Evolutionary conservation across 1,140 invertebrate species (phyloP).

Genomic region (Drosophila virilis): DNA sequence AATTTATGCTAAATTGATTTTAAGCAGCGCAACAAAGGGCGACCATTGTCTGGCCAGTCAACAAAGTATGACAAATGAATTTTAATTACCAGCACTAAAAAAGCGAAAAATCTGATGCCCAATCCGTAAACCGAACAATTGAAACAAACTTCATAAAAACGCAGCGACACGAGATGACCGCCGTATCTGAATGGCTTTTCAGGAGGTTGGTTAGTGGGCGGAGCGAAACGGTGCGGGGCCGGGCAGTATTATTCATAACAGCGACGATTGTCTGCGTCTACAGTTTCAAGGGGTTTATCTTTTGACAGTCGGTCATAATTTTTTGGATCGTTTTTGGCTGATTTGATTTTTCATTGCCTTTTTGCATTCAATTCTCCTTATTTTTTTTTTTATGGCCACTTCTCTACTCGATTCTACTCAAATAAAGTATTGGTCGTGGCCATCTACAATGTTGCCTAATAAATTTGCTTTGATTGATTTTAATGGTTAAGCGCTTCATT

Average conservation of each 20-base stretch:
- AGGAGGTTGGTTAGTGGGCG: background rate
- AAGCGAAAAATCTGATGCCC: conserved; percentile 28
- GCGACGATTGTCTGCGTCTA: conserved; percentile 4
- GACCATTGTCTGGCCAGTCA: conserved; percentile 43
- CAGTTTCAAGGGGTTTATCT: conserved; percentile 67
- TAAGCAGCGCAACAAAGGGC: conserved; percentile 31
- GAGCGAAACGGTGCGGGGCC: background rate
- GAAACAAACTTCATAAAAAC: conserved; percentile 52
- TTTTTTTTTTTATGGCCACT: conserved; percentile 63
- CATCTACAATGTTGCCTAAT: conserved; percentile 72
- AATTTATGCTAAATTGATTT: conserved; percentile 78
- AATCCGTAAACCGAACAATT: conserved; percentile 39
- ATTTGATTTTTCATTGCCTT: conserved; percentile 78
- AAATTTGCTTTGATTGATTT: conserved; percentile 83
- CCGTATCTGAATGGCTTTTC: conserved; percentile 19
- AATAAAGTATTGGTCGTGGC: conserved; percentile 57
- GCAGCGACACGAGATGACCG: conserved; percentile 51
- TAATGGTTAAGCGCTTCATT: conserved; percentile 83
- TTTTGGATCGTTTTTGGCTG: conserved; percentile 71
- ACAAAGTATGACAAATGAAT: conserved; percentile 79
- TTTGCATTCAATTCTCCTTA: conserved; percentile 18
- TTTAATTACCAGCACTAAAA: conserved; percentile 74
- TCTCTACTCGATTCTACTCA: conserved; percentile 37
- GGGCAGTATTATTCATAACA: conserved; percentile 4
- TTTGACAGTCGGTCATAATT: conserved; percentile 72